Conservation (phyloP, 2,113 vertebrate species). For the Dendrocopos noguchii region DNA sequence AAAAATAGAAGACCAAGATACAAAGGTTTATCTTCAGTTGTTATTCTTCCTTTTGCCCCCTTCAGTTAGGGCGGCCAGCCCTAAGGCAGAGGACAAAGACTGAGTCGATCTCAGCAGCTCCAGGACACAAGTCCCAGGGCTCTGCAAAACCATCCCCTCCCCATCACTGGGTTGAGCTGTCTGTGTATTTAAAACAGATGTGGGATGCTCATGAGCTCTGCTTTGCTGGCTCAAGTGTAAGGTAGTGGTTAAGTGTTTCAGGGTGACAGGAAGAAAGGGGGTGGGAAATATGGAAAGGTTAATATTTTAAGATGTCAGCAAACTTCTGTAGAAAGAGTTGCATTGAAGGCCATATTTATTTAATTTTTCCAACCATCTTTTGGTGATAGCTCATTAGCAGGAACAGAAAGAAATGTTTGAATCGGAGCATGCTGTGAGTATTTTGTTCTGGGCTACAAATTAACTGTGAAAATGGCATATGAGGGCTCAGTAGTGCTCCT, state of each 20-base stretch:
- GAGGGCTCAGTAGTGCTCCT: background rate
- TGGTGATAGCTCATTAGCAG: background rate
- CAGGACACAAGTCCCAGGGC: background rate
- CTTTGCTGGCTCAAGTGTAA: background rate
- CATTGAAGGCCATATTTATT: background rate
- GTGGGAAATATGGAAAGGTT: background rate
- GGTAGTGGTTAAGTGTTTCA: background rate
- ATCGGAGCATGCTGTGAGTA: background rate
- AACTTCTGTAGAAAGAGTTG: background rate
- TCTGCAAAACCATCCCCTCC: background rate
- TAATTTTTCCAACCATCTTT: background rate
- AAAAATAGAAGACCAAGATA: accelerated
- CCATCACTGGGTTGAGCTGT: accelerated
- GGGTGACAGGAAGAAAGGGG: background rate
- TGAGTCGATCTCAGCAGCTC: background rate
- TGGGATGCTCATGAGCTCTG: background rate
- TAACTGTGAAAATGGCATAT: background rate
- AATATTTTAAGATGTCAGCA: background rate
- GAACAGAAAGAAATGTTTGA: background rate
- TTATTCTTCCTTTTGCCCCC: background rate
- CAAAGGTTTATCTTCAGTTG: background rate
- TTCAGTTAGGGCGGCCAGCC: background rate
- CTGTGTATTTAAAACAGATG: background rate
- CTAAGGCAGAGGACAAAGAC: accelerated
- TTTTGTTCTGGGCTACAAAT: background rate